These are phyloP conservation scores for Lepus europaeus DNA, from an alignment of 2,113 vertebrate species.

Conservation along the genomic window DNA sequence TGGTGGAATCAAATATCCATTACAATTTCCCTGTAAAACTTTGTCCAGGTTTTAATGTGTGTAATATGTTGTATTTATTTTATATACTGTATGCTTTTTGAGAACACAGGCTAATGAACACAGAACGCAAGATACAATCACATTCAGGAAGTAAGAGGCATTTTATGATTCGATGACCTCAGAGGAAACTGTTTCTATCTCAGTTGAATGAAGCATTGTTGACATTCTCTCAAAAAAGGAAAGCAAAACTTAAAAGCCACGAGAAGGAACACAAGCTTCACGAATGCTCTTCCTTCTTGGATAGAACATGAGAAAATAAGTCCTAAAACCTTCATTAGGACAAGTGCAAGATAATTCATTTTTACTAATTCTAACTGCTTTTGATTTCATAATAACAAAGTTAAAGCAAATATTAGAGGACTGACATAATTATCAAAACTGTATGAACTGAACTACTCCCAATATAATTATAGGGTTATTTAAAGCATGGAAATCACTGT, in stretches of 20 bases:
- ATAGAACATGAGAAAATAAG: neutral
- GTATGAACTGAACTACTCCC: neutral
- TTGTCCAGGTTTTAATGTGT: neutral
- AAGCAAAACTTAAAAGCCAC: neutral
- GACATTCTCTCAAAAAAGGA: neutral
- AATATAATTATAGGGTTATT: neutral
- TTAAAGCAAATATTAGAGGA: neutral
- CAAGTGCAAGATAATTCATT: neutral
- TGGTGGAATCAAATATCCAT: conserved; percentile 21
- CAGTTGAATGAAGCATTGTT: neutral
- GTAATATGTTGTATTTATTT: neutral
- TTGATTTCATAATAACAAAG: neutral
- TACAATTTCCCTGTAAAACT: conserved; percentile 20
- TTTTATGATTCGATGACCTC: neutral
- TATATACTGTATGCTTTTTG: neutral
- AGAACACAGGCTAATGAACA: neutral
- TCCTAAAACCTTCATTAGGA: neutral
- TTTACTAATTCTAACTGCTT: neutral
- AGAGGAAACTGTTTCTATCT: neutral
- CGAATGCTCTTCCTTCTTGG: neutral
- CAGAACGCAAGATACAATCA: neutral
- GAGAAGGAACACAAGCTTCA: neutral
- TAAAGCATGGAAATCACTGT: neutral
- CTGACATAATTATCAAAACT: neutral
- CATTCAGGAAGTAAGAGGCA: neutral